phyloP scores from a whole-genome alignment of 1,140 invertebrate genomes.

The Aphis craccivora region DNA sequence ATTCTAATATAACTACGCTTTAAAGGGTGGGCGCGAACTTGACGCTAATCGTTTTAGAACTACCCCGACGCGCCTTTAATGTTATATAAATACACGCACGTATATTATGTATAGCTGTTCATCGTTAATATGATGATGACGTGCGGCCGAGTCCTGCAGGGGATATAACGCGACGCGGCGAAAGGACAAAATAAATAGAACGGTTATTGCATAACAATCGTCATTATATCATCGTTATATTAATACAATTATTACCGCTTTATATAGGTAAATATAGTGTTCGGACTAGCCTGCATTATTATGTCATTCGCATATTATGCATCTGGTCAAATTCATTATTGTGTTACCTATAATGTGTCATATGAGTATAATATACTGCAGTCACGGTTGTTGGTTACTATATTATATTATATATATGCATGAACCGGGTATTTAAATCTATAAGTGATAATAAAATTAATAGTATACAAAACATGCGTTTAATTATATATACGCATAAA shows the following conservation, averaged over 20 bases:
- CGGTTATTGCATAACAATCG: not conserved
- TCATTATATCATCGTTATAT: not conserved
- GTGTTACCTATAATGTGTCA: no score
- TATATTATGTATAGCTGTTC: not conserved
- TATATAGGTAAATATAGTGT: not conserved
- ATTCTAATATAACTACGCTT: not conserved
- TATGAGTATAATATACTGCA: no score
- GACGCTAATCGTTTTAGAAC: constrained; percentile 55
- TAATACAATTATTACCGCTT: not conserved
- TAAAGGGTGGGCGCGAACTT: not conserved
- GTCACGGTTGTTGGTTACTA: not conserved
- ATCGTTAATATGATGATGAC: not conserved
- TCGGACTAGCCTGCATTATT: not conserved
- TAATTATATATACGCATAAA: not conserved
- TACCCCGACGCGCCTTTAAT: not conserved
- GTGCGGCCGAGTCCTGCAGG: not conserved
- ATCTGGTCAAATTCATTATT: not conserved
- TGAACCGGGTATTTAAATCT: no score
- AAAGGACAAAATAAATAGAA: constrained; percentile 12
- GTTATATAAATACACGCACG: not conserved
- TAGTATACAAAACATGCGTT: not conserved
- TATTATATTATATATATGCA: not conserved
- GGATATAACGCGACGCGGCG: not conserved
- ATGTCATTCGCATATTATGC: not conserved
- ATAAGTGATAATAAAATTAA: not conserved